These are phyloP conservation scores for Agrilus biguttatus DNA, from an alignment of 2,888 invertebrate species.

Conservation along the genomic window DNA sequence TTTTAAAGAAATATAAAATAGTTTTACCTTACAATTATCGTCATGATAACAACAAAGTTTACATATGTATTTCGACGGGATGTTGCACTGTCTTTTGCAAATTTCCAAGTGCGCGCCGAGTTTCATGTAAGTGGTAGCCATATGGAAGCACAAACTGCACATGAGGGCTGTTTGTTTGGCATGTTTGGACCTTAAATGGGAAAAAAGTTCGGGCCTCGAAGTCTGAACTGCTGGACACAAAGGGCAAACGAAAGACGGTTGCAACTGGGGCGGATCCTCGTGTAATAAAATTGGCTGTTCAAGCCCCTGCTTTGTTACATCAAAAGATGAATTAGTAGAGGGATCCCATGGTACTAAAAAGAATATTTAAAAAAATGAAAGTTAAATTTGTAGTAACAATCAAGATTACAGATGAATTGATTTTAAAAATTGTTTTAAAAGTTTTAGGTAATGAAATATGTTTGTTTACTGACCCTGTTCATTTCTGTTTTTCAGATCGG, in stretches of 20 bases:
- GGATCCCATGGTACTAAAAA: too few relatives aligned
- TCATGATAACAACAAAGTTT: slow-evolving; percentile 40
- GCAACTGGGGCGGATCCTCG: slow-evolving; percentile 7
- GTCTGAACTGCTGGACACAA: slow-evolving; percentile 30
- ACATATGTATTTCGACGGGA: slow-evolving; percentile 31
- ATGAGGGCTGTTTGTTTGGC: slow-evolving; percentile 36
- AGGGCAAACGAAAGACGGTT: slow-evolving; percentile 17
- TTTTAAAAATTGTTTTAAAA: too few relatives aligned
- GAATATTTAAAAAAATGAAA: too few relatives aligned
- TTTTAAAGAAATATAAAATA: too few relatives aligned
- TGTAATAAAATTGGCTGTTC: not conserved
- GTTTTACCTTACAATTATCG: slow-evolving; percentile 32
- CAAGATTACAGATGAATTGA: too few relatives aligned
- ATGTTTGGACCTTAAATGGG: slow-evolving; percentile 39
- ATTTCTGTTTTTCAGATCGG: slow-evolving; percentile 21
- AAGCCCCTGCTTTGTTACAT: too few relatives aligned
- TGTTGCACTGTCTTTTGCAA: slow-evolving; percentile 31
- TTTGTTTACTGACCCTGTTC: not conserved
- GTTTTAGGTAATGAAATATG: too few relatives aligned
- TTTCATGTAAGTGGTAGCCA: slow-evolving; percentile 33
- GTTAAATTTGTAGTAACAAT: too few relatives aligned
- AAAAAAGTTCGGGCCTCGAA: slow-evolving; percentile 36
- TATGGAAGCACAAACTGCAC: slow-evolving; percentile 40
- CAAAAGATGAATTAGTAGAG: too few relatives aligned
- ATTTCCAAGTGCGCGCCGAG: slow-evolving; percentile 36